Conservation (phyloP, 1,140 invertebrate genomes). For the Trichogramma pretiosum region DNA sequence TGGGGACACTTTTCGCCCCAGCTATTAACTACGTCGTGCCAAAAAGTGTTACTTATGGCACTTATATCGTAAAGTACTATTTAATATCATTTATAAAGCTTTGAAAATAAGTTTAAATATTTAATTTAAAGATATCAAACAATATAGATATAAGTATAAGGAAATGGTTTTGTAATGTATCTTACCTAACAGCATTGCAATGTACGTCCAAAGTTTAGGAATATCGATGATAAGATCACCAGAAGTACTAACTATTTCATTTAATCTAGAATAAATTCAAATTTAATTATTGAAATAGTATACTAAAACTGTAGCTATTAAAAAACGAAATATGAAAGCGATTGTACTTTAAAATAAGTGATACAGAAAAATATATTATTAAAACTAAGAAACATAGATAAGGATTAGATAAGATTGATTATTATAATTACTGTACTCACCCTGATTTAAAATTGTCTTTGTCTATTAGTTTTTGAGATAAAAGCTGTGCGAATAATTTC, state of each 20-base stretch:
- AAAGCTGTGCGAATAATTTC: constrained; percentile 21
- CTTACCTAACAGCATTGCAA: constrained; percentile 57
- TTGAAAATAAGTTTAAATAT: no score
- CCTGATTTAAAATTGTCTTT: constrained; percentile 24
- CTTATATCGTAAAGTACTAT: no score
- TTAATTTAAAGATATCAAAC: no score
- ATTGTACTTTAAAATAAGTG: not conserved
- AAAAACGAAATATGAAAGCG: not conserved
- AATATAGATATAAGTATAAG: no score
- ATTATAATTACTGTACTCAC: constrained; percentile 22
- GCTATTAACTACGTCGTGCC: no score
- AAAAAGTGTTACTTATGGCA: no score
- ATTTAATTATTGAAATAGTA: no score
- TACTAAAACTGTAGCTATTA: not conserved
- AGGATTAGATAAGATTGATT: not conserved
- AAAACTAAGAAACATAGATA: not conserved
- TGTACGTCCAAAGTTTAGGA: constrained; percentile 63
- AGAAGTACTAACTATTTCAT: constrained; percentile 48
- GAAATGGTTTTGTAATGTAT: no score
- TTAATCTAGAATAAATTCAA: constrained; percentile 35
- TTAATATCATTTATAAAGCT: no score
- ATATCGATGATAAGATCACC: constrained; percentile 66
- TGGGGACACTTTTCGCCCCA: no score
- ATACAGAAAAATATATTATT: not conserved
- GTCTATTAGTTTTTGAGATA: constrained; percentile 21